Evolutionary conservation across 2,797 vertebrate species (phyloP), one percentile per base, ranked within the genome.

Genomic region (Notolepis coatsorum): DNA sequence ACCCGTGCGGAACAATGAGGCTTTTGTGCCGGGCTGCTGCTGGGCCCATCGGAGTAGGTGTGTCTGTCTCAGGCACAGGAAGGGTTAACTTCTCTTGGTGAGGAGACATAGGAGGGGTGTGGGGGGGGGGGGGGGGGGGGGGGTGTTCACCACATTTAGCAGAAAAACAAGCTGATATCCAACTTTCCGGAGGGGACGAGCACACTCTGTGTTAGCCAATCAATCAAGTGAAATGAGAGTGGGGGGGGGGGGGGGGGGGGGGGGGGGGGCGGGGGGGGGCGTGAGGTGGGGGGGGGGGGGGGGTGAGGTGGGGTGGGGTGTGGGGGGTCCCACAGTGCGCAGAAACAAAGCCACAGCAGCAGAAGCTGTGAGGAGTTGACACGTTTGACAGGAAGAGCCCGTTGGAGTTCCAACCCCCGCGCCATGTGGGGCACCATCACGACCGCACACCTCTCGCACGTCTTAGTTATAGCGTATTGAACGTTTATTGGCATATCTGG

Each of bases 1-100:
- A 75, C 73, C 58, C 35, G 7, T n/a, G 13, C 37, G 62, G 54
- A 83, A 91, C 81, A 90, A 89, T 82, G 75, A 66, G 61, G 20
- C 65, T 70, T 87, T 82, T 90, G 73, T 90, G 48, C 13, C 6
- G 37, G 46, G 50, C 39, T 54, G 33, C 39, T 41, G 52, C 54
- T 39, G 42, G 15, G n/a, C n/a, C n/a, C n/a, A n/a, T n/a, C n/a
- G n/a, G n/a, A 35, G 43, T 53, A 64, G 55, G 57, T 27, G 41
- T 42, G 30, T 9, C 3, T 49, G 35, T 56, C 59, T 41, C 43
- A 68, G 30, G 71, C 41, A 69, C 23, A 73, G 75, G 50, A 67
- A 81, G 54, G 41, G 77, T 85, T 85, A 81, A 86, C 20, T 33
- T 37, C 52, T n/a, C 21, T 47, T 37, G 18, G 24, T 35, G 30